A percentile compares a stretch with the other conserved stretches of the same genome.
These are phyloP conservation scores for Erpornis zantholeuca DNA, from an alignment of 2,113 vertebrate species.

Conservation along the genomic window DNA sequence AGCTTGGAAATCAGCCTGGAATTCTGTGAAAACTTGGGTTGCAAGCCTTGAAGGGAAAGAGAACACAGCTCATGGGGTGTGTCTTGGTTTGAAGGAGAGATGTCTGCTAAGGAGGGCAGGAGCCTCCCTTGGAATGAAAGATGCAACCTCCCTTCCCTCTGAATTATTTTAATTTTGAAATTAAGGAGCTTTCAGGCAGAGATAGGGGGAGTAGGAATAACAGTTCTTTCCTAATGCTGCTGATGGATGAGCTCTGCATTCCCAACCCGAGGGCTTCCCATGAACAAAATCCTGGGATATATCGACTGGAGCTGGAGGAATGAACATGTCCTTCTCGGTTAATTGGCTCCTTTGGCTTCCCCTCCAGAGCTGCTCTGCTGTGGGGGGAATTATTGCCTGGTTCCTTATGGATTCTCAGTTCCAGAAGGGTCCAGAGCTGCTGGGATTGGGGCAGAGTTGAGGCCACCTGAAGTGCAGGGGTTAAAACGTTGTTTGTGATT, in stretches of 20 bases:
- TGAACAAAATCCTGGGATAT: conserved; percentile 28
- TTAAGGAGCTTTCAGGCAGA: too few relatives aligned
- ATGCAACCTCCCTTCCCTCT: too few relatives aligned
- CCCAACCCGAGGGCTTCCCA: neutral
- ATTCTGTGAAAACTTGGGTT: accelerated
- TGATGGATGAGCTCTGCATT: neutral
- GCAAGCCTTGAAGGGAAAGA: neutral
- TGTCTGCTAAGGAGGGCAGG: too few relatives aligned
- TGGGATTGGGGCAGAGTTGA: neutral
- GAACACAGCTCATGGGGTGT: neutral
- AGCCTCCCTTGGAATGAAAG: too few relatives aligned
- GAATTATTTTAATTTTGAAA: too few relatives aligned
- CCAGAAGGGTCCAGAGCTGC: neutral
- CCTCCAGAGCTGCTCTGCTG: neutral
- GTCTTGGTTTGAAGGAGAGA: too few relatives aligned
- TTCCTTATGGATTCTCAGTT: neutral
- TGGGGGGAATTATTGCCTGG: neutral
- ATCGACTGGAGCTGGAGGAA: neutral
- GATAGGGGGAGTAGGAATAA: too few relatives aligned
- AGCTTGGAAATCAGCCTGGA: neutral
- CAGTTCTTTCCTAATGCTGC: neutral
- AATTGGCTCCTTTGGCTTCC: neutral
- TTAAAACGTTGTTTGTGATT: neutral
- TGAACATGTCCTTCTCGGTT: neutral
- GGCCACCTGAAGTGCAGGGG: neutral